Evolutionary conservation across 1,140 invertebrate species (phyloP), one percentile per base, ranked within the genome.

Genomic region (Bombus confusus): DNA sequence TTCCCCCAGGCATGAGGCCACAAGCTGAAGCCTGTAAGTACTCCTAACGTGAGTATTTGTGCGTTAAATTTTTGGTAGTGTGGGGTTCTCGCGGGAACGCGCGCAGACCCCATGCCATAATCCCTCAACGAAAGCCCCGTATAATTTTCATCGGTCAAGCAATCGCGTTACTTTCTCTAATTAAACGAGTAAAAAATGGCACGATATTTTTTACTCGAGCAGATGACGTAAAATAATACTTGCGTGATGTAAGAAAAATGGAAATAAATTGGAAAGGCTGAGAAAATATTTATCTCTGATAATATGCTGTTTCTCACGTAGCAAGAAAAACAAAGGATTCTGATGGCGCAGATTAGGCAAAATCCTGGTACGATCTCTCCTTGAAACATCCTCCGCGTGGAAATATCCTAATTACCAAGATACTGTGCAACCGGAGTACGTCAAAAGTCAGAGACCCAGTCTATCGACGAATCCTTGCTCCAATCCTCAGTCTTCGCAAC

Each of bases 61-160:
- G 86, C 95, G 95, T 92, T 84, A 83, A 95, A 96, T 96, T 96
- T 96, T 96, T 96, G 95, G 86, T 95, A 95, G 95, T 94, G 86
- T 90, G 94, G 88, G 87, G 85, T 47, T 64, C 66, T 69, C 57
- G 87, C 86, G 80, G 74, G 52, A 75, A 83, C 86, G 86, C 84
- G 86, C 84, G 88, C 72, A 86, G 82, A 22, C 77, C 85, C 87
- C 89, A 72, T 34, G 57, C 66, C 10, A 62, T 73, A 71, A 83
- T 76, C 10, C 2, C 4, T 12, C 18, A 76, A 86, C 28, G 62
- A 77, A 72, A 83, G 4, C 2, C n/a, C 12, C 0, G 2, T 77
- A 39, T 13, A n/a, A 41, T 41, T 15, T n/a, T 41, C 25, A 6
- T 57, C 5, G 10, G 22, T 31, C 31, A 6, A 75, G 12, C 12